Conservation (phyloP, 2,113 vertebrate species). For the Phycodurus eques region DNA sequence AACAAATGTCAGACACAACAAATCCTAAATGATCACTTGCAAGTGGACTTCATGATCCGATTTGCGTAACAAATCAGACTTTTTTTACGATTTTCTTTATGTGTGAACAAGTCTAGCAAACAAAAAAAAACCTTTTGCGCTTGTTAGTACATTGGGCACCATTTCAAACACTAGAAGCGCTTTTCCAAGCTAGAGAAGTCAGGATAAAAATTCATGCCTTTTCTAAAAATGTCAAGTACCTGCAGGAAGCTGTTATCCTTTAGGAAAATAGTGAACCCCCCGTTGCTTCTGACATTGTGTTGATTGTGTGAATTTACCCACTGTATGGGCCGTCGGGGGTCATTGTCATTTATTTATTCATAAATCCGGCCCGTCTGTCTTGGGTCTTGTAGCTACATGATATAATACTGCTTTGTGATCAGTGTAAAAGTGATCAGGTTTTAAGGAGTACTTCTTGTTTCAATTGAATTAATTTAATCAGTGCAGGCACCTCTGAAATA, state of each 20-base stretch:
- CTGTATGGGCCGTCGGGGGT: background rate
- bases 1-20: slow-evolving; percentile 1
- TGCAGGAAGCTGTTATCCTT: background rate
- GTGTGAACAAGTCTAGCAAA: background rate
- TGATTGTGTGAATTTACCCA: background rate
- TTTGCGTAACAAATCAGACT: background rate
- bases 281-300: background rate
- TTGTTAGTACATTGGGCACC: background rate
- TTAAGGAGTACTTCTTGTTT: background rate
- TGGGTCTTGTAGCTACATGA: background rate
- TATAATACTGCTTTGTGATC: background rate
- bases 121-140: background rate
- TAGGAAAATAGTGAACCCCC: background rate
- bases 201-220: background rate
- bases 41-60: background rate
- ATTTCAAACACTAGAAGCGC: background rate
- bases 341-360: slow-evolving; percentile 2
- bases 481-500: background rate
- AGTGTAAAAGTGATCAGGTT: background rate
- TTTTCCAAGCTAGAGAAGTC: background rate
- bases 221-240: background rate
- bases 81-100: background rate
- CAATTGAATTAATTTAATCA: background rate
- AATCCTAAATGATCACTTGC: background rate
- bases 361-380: background rate